phyloP scores from a whole-genome alignment of 2,888 invertebrate species.

The Ephialtes manifestator region DNA sequence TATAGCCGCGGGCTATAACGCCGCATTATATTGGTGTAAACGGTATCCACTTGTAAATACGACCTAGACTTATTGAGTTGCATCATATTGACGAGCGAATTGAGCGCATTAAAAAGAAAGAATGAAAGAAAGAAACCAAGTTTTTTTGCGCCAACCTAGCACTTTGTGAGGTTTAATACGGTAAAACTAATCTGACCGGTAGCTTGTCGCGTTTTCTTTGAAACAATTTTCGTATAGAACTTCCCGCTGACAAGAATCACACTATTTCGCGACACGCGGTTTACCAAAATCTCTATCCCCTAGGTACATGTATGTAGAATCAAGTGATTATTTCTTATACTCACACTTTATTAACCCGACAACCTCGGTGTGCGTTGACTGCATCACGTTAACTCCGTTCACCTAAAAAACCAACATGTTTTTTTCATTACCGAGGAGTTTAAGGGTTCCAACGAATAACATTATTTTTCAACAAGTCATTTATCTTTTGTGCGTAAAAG shows the following conservation, averaged over 20 bases:
- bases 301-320: background rate
- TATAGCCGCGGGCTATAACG: slow-evolving; percentile 66
- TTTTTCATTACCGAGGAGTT: background rate
- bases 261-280: background rate
- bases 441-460: slow-evolving; percentile 49
- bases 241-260: background rate
- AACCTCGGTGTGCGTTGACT: slow-evolving; percentile 97
- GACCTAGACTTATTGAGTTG: slow-evolving; percentile 54
- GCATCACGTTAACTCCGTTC: slow-evolving; percentile 96
- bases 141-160: no score
- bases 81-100: background rate
- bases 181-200: no score
- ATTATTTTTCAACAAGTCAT: background rate
- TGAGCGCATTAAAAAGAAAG: no score
- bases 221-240: background rate
- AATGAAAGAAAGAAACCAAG: no score
- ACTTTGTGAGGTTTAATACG: no score
- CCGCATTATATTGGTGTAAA: slow-evolving; percentile 41
- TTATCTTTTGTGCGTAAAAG: background rate
- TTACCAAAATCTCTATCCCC: no score
- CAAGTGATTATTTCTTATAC: slow-evolving; percentile 74
- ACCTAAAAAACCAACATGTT: slow-evolving; percentile 87
- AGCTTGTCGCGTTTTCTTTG: no score
- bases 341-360: slow-evolving; percentile 97
- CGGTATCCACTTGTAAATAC: slow-evolving; percentile 57